Evolutionary conservation across 2,888 invertebrate species (phyloP).

Genomic region (Spatulosminthurus flaviceps): DNA sequence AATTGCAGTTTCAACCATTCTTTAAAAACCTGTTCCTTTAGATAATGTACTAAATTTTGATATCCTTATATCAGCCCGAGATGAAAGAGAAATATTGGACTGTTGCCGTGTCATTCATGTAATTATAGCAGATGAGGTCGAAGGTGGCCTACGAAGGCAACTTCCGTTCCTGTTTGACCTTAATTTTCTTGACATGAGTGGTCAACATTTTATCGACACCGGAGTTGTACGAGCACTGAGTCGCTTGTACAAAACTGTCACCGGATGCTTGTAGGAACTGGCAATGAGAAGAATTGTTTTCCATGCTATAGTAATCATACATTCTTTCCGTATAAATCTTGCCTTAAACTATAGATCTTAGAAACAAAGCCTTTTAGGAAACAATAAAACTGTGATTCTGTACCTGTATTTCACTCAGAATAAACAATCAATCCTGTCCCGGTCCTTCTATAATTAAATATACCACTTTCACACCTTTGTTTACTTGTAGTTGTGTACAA

Average conservation of each 20-base stretch:
- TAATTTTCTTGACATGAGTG: constrained; percentile 3
- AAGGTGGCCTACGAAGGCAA: constrained; percentile 34
- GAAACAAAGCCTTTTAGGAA: no score
- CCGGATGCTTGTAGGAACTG: constrained; percentile 45
- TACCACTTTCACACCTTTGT: no score
- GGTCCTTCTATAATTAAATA: no score
- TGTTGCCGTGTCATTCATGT: constrained; percentile 42
- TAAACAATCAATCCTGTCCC: no score
- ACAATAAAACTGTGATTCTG: no score
- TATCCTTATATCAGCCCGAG: neutral
- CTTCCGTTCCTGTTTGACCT: constrained; percentile 23
- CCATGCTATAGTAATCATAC: constrained; percentile 43
- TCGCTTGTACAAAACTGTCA: constrained; percentile 20
- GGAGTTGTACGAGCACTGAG: neutral
- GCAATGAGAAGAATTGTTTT: constrained; percentile 39
- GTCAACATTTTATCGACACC: constrained; percentile 20
- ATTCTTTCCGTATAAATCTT: constrained; percentile 41
- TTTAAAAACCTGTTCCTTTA: no score
- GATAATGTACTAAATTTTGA: neutral
- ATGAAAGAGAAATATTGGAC: constrained; percentile 40
- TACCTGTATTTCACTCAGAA: no score
- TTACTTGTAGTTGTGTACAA: no score
- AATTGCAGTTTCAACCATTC: no score
- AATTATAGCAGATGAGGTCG: constrained; percentile 47
- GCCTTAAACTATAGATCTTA: neutral